Percentiles rank a stretch among this genome's conserved stretches.
These are phyloP conservation scores for Onychomys leucogaster DNA, from an alignment of 2,797 vertebrate species.

Conservation along the genomic window DNA sequence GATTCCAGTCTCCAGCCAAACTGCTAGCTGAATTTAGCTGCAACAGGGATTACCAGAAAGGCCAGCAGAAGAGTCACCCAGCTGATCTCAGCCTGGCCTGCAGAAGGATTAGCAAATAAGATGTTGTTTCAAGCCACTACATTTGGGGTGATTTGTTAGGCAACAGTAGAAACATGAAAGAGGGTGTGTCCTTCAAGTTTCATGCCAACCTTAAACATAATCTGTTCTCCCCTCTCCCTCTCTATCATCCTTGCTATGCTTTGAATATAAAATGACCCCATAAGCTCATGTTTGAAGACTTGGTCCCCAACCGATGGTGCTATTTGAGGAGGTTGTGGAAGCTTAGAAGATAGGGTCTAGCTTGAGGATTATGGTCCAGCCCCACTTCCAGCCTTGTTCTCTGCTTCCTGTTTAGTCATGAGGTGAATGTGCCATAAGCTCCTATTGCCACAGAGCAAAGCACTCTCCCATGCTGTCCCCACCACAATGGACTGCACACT, in stretches of 20 bases:
- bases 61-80: conserved; percentile 31
- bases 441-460: too few relatives aligned
- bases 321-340: neutral
- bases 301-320: neutral
- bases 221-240: neutral
- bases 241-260: neutral
- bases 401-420: neutral
- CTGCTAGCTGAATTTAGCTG: conserved; percentile 19
- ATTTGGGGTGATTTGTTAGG: neutral
- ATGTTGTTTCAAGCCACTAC: conserved; percentile 23
- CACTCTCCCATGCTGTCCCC: neutral
- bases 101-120: conserved; percentile 34
- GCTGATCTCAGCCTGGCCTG: neutral
- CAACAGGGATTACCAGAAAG: conserved; percentile 5
- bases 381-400: neutral
- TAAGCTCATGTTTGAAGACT: neutral
- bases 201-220: neutral
- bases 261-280: neutral
- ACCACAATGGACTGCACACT: neutral
- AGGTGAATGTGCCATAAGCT: neutral
- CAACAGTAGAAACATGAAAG: conserved; percentile 12
- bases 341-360: neutral
- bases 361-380: neutral
- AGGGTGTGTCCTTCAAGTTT: neutral
- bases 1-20: neutral